Percentiles rank a stretch among this genome's conserved stretches.
Evolutionary conservation across 2,113 vertebrate species (phyloP).

Genomic region (Sprattus sprattus): DNA sequence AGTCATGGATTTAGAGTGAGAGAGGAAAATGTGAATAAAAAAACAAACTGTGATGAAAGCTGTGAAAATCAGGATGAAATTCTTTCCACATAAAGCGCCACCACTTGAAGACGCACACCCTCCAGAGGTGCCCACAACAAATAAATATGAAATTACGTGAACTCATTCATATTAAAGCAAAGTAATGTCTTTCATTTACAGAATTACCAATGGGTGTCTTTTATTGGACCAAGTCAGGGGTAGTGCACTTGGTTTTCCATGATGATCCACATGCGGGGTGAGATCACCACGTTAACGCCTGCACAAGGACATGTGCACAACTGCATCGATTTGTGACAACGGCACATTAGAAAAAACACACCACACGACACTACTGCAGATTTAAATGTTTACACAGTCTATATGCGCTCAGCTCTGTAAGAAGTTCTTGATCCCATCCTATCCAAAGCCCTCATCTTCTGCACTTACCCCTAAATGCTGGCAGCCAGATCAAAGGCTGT

Average conservation of each 20-base stretch:
- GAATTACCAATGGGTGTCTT: background rate
- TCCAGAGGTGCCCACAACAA: constrained; percentile 27
- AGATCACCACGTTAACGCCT: background rate
- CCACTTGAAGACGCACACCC: background rate
- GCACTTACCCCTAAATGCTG: no score
- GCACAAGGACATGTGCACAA: background rate
- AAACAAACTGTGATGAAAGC: constrained; percentile 39
- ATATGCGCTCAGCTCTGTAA: no score
- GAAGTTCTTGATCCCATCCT: no score
- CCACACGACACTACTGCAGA: no score
- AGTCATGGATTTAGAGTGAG: constrained; percentile 28
- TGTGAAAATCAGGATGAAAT: constrained; percentile 33
- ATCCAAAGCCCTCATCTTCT: no score
- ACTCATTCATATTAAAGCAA: constrained; percentile 24
- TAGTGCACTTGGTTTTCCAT: constrained; percentile 30
- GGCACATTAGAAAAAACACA: no score
- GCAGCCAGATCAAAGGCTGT: no score
- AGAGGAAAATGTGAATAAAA: constrained; percentile 34
- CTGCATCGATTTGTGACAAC: no score
- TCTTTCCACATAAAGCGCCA: constrained; percentile 41
- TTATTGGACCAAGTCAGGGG: background rate
- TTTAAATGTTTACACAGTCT: background rate
- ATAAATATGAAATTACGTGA: constrained; percentile 34
- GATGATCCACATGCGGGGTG: constrained; percentile 22
- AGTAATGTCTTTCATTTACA: constrained; percentile 25